Conservation (phyloP, 2,797 vertebrate genomes). For the Hypotaenidia philippensis region DNA sequence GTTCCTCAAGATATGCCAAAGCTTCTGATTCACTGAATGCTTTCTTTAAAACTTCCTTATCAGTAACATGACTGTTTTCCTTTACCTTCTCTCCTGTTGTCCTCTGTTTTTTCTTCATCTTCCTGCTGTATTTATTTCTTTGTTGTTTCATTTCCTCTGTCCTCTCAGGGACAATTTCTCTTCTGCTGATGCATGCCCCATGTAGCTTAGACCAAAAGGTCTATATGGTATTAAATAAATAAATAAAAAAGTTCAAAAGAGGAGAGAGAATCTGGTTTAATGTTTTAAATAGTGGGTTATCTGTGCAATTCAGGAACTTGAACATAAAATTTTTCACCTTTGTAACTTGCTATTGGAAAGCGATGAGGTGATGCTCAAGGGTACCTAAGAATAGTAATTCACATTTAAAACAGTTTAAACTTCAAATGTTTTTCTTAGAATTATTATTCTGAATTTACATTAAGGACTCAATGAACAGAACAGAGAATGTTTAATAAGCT, state of each 20-base stretch:
- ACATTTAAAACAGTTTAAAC: neutral
- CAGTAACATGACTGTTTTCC: neutral
- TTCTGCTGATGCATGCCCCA: neutral
- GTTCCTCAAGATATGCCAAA: neutral
- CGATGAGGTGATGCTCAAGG: neutral
- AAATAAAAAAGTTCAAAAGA: neutral
- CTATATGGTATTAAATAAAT: neutral
- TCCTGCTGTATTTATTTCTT: neutral
- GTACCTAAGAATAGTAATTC: neutral
- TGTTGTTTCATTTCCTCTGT: neutral
- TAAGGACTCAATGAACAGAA: neutral
- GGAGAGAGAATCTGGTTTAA: neutral
- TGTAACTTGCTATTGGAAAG: neutral
- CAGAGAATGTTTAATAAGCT: slow-evolving; percentile 23
- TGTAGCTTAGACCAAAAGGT: neutral
- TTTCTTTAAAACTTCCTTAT: neutral
- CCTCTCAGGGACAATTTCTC: neutral
- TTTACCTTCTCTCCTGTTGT: neutral
- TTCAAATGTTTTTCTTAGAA: neutral
- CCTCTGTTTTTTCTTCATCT: neutral
- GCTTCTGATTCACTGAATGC: neutral
- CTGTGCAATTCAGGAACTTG: neutral
- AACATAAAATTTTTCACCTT: neutral
- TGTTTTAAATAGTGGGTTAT: neutral
- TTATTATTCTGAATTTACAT: neutral